Conservation (phyloP, 2,113 vertebrate species). For the Onychorhynchus coronatus region DNA sequence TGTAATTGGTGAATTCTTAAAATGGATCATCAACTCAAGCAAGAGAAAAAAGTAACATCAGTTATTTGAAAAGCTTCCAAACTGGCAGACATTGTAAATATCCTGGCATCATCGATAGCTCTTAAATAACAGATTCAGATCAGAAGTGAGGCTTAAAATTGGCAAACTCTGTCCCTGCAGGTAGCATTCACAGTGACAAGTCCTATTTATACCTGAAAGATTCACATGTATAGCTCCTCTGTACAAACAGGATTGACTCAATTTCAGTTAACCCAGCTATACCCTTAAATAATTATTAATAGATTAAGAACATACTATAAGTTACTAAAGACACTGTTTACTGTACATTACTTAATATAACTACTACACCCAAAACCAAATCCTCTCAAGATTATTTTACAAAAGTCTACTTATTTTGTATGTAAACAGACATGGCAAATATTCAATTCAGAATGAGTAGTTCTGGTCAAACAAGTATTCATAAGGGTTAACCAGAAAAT, state of each 20-base stretch:
- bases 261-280: neutral
- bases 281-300: neutral
- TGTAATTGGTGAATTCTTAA: neutral
- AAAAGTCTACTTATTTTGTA: neutral
- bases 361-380: neutral
- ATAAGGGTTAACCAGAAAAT: neutral
- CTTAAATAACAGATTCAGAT: neutral
- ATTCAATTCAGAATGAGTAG: neutral
- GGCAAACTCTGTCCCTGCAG: neutral
- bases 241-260: neutral
- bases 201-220: neutral
- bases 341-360: neutral
- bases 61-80: neutral
- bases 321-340: neutral
- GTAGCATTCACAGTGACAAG: neutral
- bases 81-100: neutral
- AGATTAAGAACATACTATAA: neutral
- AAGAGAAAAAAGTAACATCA: neutral
- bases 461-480: neutral
- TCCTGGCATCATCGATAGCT: neutral
- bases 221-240: neutral
- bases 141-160: neutral
- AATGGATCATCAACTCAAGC: neutral
- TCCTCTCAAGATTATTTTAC: neutral
- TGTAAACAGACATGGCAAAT: neutral